Evolutionary conservation across 2,888 invertebrate genomes (phyloP).

Genomic region (Phyllotreta striolata): DNA sequence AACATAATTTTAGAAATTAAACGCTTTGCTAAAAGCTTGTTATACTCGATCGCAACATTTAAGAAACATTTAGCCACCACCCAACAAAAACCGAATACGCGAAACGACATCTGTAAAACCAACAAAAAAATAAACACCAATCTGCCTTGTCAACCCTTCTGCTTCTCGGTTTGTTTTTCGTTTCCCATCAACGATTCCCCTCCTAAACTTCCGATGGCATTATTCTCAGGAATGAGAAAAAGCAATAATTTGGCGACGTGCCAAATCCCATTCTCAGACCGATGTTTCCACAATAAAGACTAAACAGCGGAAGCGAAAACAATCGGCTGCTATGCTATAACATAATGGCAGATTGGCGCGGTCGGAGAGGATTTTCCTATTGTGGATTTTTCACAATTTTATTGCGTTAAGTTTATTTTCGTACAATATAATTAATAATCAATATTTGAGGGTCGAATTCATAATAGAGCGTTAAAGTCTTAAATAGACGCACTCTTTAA

Average conservation of each 20-base stretch:
- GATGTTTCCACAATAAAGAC: slow-evolving; percentile 22
- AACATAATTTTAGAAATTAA: background rate
- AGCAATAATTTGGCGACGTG: slow-evolving; percentile 20
- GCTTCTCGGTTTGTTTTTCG: slow-evolving; percentile 6
- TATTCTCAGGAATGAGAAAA: slow-evolving; percentile 19
- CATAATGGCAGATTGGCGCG: too few relatives aligned
- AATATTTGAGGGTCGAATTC: too few relatives aligned
- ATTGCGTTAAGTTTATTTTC: too few relatives aligned
- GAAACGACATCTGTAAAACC: slow-evolving; percentile 14
- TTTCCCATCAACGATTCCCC: slow-evolving; percentile 11
- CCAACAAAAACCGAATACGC: slow-evolving; percentile 2
- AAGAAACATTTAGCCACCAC: background rate
- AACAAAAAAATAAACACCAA: slow-evolving; percentile 13
- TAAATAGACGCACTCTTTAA: too few relatives aligned
- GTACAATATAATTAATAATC: too few relatives aligned
- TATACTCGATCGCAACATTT: background rate
- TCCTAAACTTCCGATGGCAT: slow-evolving; percentile 2
- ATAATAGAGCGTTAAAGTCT: too few relatives aligned
- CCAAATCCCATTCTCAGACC: slow-evolving; percentile 10
- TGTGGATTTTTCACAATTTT: background rate
- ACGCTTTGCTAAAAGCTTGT: background rate
- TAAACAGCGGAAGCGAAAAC: slow-evolving; percentile 11
- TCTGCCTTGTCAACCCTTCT: slow-evolving; percentile 10
- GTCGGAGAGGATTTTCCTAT: too few relatives aligned
- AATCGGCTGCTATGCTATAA: background rate